A percentile compares a stretch with the other conserved stretches of the same genome.
These are phyloP conservation scores for Acanthosepion lycidas DNA, from an alignment of 2,888 invertebrate species.

Conservation along the genomic window DNA sequence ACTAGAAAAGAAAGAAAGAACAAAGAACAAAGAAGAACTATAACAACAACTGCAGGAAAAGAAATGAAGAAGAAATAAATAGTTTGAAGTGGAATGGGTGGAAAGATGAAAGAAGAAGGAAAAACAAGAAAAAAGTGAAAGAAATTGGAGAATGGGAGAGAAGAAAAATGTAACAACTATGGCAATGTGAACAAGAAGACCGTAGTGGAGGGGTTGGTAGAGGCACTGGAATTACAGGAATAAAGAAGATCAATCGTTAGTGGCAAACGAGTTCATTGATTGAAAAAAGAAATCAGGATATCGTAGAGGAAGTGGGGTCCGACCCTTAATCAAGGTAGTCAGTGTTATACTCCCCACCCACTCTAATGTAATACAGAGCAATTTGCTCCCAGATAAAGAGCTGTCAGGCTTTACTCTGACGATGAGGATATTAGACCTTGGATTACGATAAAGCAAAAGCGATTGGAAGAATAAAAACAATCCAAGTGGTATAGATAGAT, in stretches of 20 bases:
- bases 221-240: neutral
- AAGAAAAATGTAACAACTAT: neutral
- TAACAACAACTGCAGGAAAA: too few relatives aligned
- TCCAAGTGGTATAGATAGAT: neutral
- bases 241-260: conserved; percentile 33
- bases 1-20: too few relatives aligned
- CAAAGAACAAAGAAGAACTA: too few relatives aligned
- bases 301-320: conserved; percentile 2
- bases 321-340: conserved; percentile 33
- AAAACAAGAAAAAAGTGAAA: neutral
- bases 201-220: neutral
- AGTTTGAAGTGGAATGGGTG: too few relatives aligned
- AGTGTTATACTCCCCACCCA: neutral
- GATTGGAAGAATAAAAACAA: neutral
- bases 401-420: neutral
- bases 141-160: neutral
- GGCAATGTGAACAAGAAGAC: neutral
- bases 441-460: neutral
- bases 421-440: conserved; percentile 6
- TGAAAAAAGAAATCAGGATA: neutral
- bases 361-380: neutral
- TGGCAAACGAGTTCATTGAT: conserved; percentile 33
- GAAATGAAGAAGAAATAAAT: too few relatives aligned
- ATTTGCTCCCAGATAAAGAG: conserved; percentile 33
- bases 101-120: neutral